phyloP scores from a whole-genome alignment of 2,113 vertebrate genomes.

The Abramis brama region DNA sequence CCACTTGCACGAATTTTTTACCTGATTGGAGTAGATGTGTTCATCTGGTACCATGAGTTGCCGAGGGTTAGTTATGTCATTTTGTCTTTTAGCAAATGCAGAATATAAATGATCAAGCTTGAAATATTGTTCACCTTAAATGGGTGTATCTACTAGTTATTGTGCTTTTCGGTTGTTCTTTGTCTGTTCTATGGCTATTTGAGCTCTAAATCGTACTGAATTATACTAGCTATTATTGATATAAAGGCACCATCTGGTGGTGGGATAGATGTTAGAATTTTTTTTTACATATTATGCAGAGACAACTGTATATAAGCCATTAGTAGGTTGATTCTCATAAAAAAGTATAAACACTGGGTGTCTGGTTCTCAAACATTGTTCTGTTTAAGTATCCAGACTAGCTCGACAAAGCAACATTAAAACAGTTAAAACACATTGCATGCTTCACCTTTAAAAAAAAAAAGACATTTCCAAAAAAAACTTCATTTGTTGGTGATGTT shows the following conservation, averaged over 20 bases:
- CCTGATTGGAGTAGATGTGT: conserved; percentile 93
- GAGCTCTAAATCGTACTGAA: neutral
- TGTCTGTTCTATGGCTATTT: no score
- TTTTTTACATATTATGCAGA: neutral
- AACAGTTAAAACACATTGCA: no score
- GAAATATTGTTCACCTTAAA: neutral
- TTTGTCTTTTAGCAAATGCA: neutral
- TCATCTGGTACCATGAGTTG: conserved; percentile 94
- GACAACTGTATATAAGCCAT: neutral
- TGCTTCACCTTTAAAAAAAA: neutral
- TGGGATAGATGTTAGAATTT: neutral
- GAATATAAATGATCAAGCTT: neutral
- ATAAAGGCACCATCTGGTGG: conserved; percentile 28
- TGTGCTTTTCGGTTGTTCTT: neutral
- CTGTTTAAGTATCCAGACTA: no score
- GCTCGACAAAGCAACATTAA: no score
- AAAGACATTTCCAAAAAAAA: neutral
- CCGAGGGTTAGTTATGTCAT: conserved; percentile 82
- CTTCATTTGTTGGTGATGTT: neutral
- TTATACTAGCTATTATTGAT: neutral
- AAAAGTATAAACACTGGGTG: neutral
- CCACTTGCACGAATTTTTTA: conserved; percentile 90
- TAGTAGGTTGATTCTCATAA: neutral
- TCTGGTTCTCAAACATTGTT: neutral
- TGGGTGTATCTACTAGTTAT: neutral